phyloP scores from a whole-genome alignment of 2,888 invertebrate species.

The Oligia fasciuncula region DNA sequence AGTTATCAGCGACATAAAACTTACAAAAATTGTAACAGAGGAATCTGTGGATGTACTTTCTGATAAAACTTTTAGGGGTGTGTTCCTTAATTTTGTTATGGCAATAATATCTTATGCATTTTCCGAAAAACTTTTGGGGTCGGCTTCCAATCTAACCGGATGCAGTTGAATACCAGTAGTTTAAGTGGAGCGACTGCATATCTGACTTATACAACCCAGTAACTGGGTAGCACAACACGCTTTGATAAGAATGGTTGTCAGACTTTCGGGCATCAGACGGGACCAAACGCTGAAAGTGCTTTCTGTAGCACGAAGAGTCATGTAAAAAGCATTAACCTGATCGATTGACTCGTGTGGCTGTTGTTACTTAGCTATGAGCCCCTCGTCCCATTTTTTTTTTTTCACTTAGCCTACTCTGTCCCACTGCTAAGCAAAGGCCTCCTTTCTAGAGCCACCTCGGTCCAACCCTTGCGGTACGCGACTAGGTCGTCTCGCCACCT shows the following conservation, averaged over 20 bases:
- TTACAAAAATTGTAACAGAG: slow-evolving; percentile 46
- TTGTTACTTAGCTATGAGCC: not conserved
- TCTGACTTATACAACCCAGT: not conserved
- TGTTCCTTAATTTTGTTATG: not conserved
- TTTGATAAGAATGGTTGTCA: not conserved
- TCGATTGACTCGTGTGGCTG: not conserved
- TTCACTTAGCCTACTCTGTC: no score
- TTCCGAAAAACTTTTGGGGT: not conserved
- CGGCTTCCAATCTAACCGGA: no score
- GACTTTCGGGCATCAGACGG: not conserved
- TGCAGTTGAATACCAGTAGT: not conserved
- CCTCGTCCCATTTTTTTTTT: no score
- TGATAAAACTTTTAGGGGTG: slow-evolving; percentile 6
- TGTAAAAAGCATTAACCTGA: not conserved
- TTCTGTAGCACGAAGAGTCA: not conserved
- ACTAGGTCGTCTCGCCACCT: no score
- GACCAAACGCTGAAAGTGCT: not conserved
- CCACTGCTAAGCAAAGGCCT: no score
- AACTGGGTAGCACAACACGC: not conserved
- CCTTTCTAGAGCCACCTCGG: no score
- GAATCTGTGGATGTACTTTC: slow-evolving; percentile 19
- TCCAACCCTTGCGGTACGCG: no score
- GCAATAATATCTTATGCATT: no score
- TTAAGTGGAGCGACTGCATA: not conserved
- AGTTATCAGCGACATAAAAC: slow-evolving; percentile 43